Percentiles rank a stretch among this genome's conserved stretches.
phyloP scores from a whole-genome alignment of 2,888 invertebrate genomes.

The Drosophila nigricruria region DNA sequence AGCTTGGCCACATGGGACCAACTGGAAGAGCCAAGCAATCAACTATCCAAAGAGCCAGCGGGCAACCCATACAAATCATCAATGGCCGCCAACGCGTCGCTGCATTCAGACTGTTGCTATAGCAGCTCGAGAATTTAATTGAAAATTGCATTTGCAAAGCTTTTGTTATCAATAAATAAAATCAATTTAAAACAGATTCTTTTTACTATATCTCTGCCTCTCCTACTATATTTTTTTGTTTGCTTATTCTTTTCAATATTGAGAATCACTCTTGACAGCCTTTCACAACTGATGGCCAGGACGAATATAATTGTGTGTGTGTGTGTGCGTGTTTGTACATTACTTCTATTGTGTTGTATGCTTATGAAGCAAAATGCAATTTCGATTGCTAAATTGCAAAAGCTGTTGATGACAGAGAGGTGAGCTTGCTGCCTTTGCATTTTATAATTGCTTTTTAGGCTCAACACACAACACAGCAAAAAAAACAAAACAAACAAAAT shows the following conservation, averaged over 20 bases:
- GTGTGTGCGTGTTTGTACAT: slow-evolving; percentile 33
- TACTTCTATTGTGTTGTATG: slow-evolving; percentile 64
- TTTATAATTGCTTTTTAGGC: slow-evolving; percentile 78
- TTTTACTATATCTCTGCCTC: slow-evolving; percentile 1
- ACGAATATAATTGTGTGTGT: slow-evolving; percentile 3
- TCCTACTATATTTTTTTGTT: neutral
- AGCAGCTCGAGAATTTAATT: slow-evolving; percentile 63
- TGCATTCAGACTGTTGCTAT: slow-evolving; percentile 38
- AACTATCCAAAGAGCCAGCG: slow-evolving; percentile 38
- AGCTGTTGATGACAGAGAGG: slow-evolving; percentile 21
- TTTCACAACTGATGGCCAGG: slow-evolving; percentile 38
- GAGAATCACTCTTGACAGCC: slow-evolving; percentile 14
- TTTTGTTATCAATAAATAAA: slow-evolving; percentile 75
- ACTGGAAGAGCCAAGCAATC: slow-evolving; percentile 54
- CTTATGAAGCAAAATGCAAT: slow-evolving; percentile 65
- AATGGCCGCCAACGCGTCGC: slow-evolving; percentile 36
- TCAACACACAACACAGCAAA: slow-evolving; percentile 5
- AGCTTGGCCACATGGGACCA: slow-evolving; percentile 54
- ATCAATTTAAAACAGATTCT: slow-evolving; percentile 66
- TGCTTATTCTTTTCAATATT: slow-evolving; percentile 12
- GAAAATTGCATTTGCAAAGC: slow-evolving; percentile 71
- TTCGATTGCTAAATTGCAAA: slow-evolving; percentile 46
- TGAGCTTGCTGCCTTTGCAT: slow-evolving; percentile 45
- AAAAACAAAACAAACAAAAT: neutral
- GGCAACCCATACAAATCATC: slow-evolving; percentile 34